Evolutionary conservation across 53 echinoderm and acorn worm genomes (phyloP).

Genomic region (Echinarachnius parma): DNA sequence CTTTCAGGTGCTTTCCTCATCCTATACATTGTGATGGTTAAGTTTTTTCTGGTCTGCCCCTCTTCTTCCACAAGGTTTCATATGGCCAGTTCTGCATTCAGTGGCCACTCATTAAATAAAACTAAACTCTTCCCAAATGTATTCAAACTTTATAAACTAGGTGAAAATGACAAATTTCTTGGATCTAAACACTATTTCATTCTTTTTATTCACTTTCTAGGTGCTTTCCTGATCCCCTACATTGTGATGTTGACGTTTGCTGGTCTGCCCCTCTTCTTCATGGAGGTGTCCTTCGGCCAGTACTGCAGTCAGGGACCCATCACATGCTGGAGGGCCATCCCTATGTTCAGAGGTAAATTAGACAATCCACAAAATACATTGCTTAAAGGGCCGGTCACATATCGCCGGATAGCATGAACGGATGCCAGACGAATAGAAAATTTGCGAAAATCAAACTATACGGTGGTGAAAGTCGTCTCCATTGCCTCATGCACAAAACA

Average conservation of each 20-base stretch:
- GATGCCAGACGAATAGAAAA: too few relatives aligned
- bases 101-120: slow-evolving; percentile 42
- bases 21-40: slow-evolving; percentile 59
- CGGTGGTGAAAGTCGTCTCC: too few relatives aligned
- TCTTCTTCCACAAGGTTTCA: slow-evolving; percentile 61
- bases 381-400: too few relatives aligned
- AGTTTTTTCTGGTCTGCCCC: slow-evolving; percentile 60
- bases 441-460: too few relatives aligned
- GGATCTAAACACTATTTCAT: too few relatives aligned
- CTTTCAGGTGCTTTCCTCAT: slow-evolving; percentile 39
- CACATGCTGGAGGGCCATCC: slow-evolving; percentile 64
- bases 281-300: slow-evolving; percentile 79
- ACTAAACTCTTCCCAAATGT: not conserved
- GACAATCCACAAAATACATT: too few relatives aligned
- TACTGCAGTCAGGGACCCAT: slow-evolving; percentile 77
- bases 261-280: slow-evolving; percentile 72
- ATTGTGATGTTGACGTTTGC: slow-evolving; percentile 74
- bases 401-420: too few relatives aligned
- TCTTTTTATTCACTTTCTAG: slow-evolving; percentile 6
- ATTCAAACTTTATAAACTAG: too few relatives aligned
- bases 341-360: slow-evolving; percentile 75
- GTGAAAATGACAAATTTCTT: not conserved
- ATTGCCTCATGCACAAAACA: too few relatives aligned
- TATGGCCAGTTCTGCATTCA: slow-evolving; percentile 67
- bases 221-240: slow-evolving; percentile 78